Evolutionary conservation across 2,113 vertebrate genomes (phyloP), one percentile per base, ranked within the genome.

Genomic region (Calyptomena viridis): DNA sequence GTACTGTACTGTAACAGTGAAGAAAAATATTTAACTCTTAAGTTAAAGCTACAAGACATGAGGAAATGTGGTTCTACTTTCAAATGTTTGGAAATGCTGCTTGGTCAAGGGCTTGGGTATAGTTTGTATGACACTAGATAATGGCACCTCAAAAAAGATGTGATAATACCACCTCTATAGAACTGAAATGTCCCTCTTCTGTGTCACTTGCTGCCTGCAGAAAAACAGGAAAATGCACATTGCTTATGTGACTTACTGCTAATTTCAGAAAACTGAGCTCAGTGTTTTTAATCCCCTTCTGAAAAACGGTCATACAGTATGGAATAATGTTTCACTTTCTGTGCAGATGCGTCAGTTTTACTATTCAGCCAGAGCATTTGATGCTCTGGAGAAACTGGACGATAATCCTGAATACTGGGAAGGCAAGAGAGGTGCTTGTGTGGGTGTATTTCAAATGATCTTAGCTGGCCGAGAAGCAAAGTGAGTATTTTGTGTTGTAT

Each of bases 391-490:
- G 97, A 98, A 98, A 87, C 95, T 99, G 91, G 99, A 99, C 96
- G 98, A 98, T 39, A 99, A 98, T 94, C 99, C 99, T 14, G 98
- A 99, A 91, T 99, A 99, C 87, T 99, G 99, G 99, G 99, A 99
- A 95, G 99, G 99, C 88, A 99, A 99, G 97, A 98, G 99, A 87
- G 99, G 99, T 37, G 99, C 99, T 20, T 99, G 99, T 94, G 99
- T 99, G 31, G 99, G 99, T 42, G 97, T 99, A 94, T 99, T 99
- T 96, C 99, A 99, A 96, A 99, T 99, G 97, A 99, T 99, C 77
- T 93, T 99, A 82, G 99, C 99, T 81, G 99, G 99, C 58, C 98
- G 98, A 95, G 99, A 99, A 95, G 98, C 99, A 62, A 99, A 99
- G 99, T 99, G 98, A 84, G 98, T 97, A 71, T 74, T 73, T 16